Conservation (phyloP, 1,140 invertebrate species). For the Metopolophium dirhodum region DNA sequence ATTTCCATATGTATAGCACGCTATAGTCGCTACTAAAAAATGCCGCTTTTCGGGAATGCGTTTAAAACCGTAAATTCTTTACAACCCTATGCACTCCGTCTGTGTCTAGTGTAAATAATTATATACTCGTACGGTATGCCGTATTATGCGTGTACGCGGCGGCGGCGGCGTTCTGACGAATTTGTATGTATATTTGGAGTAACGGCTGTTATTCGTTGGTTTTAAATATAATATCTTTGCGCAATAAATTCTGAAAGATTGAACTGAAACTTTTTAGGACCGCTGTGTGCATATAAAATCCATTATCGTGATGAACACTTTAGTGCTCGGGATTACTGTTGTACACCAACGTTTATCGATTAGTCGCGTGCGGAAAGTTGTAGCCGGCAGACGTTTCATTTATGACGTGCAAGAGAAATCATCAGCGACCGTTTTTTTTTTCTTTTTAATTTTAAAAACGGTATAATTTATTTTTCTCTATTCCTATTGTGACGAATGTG, state of each 20-base stretch:
- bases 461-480: background rate
- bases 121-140: background rate
- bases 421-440: background rate
- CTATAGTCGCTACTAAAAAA: background rate
- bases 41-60: background rate
- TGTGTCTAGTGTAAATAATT: background rate
- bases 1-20: background rate
- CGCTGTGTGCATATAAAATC: background rate
- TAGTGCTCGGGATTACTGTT: background rate
- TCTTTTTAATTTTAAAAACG: background rate
- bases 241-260: background rate
- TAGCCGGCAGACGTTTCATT: slow-evolving; percentile 15
- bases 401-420: slow-evolving; percentile 35
- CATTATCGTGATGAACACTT: slow-evolving; percentile 15
- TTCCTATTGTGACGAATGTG: background rate
- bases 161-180: background rate
- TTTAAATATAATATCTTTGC: slow-evolving; percentile 1
- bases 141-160: background rate
- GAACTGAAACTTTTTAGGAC: slow-evolving; percentile 10
- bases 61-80: background rate
- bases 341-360: slow-evolving; percentile 24
- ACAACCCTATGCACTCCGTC: background rate
- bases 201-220: background rate
- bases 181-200: background rate
- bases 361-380: slow-evolving; percentile 10